These are phyloP conservation scores for Hypotaenidia philippensis DNA, from an alignment of 2,797 vertebrate species.

Conservation along the genomic window DNA sequence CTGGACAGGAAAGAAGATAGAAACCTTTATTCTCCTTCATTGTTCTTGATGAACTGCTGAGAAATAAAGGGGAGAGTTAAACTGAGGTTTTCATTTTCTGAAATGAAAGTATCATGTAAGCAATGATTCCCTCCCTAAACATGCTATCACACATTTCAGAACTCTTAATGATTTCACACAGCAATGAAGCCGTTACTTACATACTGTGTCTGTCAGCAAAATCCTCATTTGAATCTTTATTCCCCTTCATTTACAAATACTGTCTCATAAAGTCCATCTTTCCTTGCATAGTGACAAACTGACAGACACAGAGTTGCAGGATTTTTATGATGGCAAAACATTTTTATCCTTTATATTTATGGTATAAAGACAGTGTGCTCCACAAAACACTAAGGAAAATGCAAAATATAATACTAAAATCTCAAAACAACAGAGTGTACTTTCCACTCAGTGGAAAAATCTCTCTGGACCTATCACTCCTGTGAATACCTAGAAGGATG, in stretches of 20 bases:
- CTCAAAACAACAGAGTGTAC: neutral
- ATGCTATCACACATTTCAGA: neutral
- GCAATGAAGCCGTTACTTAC: neutral
- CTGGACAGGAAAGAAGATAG: neutral
- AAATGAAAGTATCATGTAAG: neutral
- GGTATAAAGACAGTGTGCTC: neutral
- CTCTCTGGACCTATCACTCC: neutral
- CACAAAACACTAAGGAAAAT: neutral
- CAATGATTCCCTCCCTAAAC: neutral
- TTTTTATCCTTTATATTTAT: neutral
- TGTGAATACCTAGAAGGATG: neutral
- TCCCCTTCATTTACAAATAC: neutral
- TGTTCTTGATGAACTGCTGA: conserved; percentile 2
- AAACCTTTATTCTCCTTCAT: neutral
- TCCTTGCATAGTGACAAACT: neutral
- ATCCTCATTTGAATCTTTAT: neutral
- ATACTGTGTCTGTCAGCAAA: neutral
- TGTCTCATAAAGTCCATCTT: neutral
- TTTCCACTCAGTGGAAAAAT: neutral
- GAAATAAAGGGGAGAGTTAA: neutral
- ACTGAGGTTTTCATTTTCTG: neutral
- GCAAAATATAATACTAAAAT: neutral
- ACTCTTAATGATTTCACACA: neutral
- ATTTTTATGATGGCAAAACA: neutral
- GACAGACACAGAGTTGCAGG: neutral